phyloP scores from a whole-genome alignment of 2,113 vertebrate genomes.

The Cololabis saira region DNA sequence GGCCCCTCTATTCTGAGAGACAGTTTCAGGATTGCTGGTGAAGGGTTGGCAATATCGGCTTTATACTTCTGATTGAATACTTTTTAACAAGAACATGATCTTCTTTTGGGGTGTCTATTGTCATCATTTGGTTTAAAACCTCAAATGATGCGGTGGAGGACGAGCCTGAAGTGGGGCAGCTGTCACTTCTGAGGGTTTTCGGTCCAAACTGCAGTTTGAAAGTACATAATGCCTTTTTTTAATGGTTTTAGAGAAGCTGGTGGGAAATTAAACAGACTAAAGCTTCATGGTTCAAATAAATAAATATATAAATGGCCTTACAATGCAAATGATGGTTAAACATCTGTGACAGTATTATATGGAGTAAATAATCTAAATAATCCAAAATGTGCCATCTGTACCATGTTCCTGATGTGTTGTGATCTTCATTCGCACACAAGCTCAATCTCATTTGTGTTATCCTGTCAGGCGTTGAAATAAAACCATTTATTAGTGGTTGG shows the following conservation, averaged over 20 bases:
- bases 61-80: slow-evolving; percentile 6
- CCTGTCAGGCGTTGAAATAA: not conserved
- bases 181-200: slow-evolving; percentile 1
- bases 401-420: slow-evolving; percentile 11
- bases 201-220: slow-evolving; percentile 9
- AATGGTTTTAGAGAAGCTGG: slow-evolving; percentile 26
- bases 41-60: not conserved
- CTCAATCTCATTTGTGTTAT: not conserved
- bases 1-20: slow-evolving; percentile 27
- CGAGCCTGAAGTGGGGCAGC: not conserved
- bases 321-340: slow-evolving; percentile 34
- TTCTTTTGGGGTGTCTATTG: not conserved
- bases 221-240: slow-evolving; percentile 12
- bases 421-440: not conserved
- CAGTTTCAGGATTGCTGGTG: slow-evolving; percentile 35
- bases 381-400: slow-evolving; percentile 50
- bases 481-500: not conserved
- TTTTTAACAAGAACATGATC: not conserved
- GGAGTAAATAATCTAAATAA: not conserved
- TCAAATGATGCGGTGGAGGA: slow-evolving; percentile 12
- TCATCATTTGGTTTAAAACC: slow-evolving; percentile 7
- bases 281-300: slow-evolving; percentile 4
- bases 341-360: slow-evolving; percentile 51
- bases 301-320: slow-evolving; percentile 3
- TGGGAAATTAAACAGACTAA: slow-evolving; percentile 2